Base-by-base conservation (phyloP, 2,888 invertebrate genomes). In the Lissocephala sabroskyi region DNA sequence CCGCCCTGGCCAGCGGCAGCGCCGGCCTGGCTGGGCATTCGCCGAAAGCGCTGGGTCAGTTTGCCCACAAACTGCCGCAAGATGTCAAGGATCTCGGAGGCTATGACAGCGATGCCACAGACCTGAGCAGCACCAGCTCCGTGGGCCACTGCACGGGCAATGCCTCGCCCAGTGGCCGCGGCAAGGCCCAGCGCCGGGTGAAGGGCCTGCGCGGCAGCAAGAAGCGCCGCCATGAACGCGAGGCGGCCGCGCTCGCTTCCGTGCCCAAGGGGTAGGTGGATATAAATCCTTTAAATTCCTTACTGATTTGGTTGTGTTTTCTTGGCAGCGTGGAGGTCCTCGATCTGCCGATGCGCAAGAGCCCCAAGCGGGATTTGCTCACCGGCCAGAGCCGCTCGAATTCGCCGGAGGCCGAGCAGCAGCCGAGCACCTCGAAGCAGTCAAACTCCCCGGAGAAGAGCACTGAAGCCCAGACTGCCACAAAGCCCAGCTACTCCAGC, bases 111-210 rank as follows among this genome's bases (percentile, higher is more conserved):
- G 84, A 84, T 60, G 83, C 83, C 40, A 84, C 84, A 0, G 84
- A 84, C 37, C 79, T 81, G 75, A 84, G 84, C 45, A 84, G 83
- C 56, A 82, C 83, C 17, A 84, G 83, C 44, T 83, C 84, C 0
- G 67, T 79, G 40, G 79, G 82, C 13, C 51, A 67, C 28, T 74
- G 67, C 41, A 61, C 59, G 10, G 79, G 81, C 5, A 76, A 62
- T 29, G 58, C 65, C 1, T 79, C 81, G 2, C 80, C 81, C 2
- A 77, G 65, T 16, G 48, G 68, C n/a, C 74, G 79, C 30, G 29
- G 55, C 23, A 58, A 63, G 42, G 51, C 74, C 1, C 74, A 66
- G 30, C 67, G 68, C 3, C 68, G 68, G 17, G 39, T 45, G 36
- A 63, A 59, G 9, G 52, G 49, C 0, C 43, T 68, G 41, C 65